These are phyloP conservation scores for Paradisaea rubra DNA, from an alignment of 2,113 vertebrate species.

Conservation along the genomic window DNA sequence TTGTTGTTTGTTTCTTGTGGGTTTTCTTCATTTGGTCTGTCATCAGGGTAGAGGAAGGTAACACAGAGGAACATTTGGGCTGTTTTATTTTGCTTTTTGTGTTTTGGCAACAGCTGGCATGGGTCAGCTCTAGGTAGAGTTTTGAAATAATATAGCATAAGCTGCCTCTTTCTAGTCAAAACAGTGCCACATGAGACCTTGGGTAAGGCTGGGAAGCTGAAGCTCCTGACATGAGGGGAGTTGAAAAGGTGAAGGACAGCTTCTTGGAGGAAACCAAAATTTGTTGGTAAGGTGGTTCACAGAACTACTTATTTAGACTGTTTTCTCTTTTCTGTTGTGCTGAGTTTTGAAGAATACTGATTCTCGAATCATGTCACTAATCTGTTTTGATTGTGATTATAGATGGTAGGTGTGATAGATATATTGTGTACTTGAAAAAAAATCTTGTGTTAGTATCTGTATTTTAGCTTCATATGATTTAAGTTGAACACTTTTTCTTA, in stretches of 20 bases:
- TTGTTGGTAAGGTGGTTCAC: background rate
- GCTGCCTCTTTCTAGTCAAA: background rate
- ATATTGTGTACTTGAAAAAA: background rate
- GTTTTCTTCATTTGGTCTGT: background rate
- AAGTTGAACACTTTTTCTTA: background rate
- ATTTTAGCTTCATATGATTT: background rate
- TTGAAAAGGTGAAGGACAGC: background rate
- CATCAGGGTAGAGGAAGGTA: background rate
- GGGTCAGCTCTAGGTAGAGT: background rate
- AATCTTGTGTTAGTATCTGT: background rate
- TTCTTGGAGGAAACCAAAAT: background rate
- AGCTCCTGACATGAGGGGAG: background rate
- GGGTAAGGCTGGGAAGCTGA: background rate
- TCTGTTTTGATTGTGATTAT: background rate
- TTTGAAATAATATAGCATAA: background rate
- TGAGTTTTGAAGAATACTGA: background rate
- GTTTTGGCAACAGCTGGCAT: background rate
- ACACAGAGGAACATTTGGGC: background rate
- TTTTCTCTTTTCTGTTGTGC: background rate
- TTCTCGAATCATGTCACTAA: background rate
- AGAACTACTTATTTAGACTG: background rate
- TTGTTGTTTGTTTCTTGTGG: background rate
- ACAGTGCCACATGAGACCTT: background rate
- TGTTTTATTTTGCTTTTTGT: background rate
- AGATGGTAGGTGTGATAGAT: background rate